A percentile compares a stretch with the other conserved stretches of the same genome.
phyloP scores from a whole-genome alignment of 2,113 vertebrate species.

The Lepus timidus region DNA sequence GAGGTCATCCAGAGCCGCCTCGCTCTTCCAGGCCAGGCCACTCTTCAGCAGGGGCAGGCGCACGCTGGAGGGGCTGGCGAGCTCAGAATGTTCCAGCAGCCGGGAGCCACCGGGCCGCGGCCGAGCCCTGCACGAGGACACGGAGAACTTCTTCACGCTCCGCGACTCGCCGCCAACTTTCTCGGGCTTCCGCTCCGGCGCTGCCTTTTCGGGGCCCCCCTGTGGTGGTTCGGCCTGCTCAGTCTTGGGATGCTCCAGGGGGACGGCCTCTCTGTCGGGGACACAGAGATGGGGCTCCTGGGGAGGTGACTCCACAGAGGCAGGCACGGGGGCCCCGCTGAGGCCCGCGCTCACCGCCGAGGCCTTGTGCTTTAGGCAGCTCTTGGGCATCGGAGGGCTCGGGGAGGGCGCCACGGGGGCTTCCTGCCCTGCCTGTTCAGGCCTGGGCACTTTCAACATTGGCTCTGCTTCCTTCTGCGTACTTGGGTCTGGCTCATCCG shows the following conservation, averaged over 20 bases:
- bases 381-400: slow-evolving; percentile 67
- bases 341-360: background rate
- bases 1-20: slow-evolving; percentile 80
- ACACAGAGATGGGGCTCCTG: background rate
- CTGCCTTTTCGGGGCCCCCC: slow-evolving; percentile 4
- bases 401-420: background rate
- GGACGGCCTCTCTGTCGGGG: slow-evolving; percentile 63
- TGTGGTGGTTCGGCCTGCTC: slow-evolving; percentile 52
- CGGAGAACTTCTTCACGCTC: slow-evolving; percentile 87
- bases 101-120: slow-evolving; percentile 87
- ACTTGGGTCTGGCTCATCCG: slow-evolving; percentile 51
- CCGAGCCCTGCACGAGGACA: slow-evolving; percentile 87
- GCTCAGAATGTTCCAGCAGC: slow-evolving; percentile 82
- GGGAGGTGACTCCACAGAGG: background rate
- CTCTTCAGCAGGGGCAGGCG: slow-evolving; percentile 75
- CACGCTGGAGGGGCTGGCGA: slow-evolving; percentile 38
- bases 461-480: slow-evolving; percentile 34
- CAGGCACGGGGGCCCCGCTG: background rate
- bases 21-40: slow-evolving; percentile 77
- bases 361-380: slow-evolving; percentile 78
- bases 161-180: slow-evolving; percentile 69
- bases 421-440: slow-evolving; percentile 24
- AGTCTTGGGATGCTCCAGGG: background rate
- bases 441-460: slow-evolving; percentile 31
- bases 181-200: slow-evolving; percentile 69